Percentiles rank a stretch among this genome's conserved stretches.
Evolutionary conservation across 2,797 vertebrate species (phyloP).

Genomic region (Bovichtus variegatus): DNA sequence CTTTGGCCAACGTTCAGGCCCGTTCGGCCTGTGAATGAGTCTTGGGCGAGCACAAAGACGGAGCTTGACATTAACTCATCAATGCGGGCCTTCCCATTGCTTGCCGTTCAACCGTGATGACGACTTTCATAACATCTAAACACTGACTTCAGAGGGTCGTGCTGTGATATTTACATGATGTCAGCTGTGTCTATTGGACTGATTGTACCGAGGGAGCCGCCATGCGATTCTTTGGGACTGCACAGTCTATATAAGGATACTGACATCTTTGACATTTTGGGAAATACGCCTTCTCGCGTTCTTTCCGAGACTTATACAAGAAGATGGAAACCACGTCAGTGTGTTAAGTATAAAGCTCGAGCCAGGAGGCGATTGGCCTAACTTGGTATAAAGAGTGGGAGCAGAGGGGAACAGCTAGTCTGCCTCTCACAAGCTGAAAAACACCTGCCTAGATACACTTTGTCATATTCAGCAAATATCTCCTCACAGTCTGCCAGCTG

Average conservation of each 20-base stretch:
- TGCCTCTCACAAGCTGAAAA: not conserved
- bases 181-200: slow-evolving; percentile 8
- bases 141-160: not conserved
- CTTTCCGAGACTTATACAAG: not conserved
- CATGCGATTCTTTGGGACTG: not conserved
- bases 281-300: not conserved
- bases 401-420: not conserved
- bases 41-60: slow-evolving; percentile 23
- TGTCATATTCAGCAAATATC: no score
- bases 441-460: no score
- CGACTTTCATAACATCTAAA: slow-evolving; percentile 50
- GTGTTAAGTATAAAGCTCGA: not conserved
- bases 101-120: slow-evolving; percentile 61
- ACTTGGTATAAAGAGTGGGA: not conserved
- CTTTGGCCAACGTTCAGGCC: slow-evolving; percentile 14
- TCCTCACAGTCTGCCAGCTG: no score
- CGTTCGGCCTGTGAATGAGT: slow-evolving; percentile 34
- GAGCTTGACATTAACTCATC: slow-evolving; percentile 54
- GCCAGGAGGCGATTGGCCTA: not conserved
- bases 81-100: slow-evolving; percentile 28
- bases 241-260: not conserved
- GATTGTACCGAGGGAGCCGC: not conserved
- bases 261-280: not conserved
- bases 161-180: slow-evolving; percentile 21
- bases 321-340: not conserved